These are phyloP conservation scores for Oreochromis tanganicae DNA, from an alignment of 2,113 vertebrate genomes.

Conservation along the genomic window DNA sequence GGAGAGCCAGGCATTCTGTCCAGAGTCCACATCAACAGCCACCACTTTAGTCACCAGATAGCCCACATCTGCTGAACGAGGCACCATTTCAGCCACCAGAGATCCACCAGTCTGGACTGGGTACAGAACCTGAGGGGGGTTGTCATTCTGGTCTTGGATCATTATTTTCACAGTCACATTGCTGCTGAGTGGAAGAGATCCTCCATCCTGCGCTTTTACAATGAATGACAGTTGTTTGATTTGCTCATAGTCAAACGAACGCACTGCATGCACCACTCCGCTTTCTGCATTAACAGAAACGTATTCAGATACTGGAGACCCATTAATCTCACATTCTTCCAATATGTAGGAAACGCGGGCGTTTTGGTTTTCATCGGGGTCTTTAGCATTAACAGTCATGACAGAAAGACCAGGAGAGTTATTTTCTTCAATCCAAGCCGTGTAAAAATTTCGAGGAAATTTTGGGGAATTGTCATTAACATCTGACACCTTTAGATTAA, in stretches of 20 bases:
- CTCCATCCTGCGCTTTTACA: slow-evolving; percentile 34
- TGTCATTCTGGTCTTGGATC: rapidly evolving
- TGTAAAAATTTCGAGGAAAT: slow-evolving; percentile 22
- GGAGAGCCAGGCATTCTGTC: background rate
- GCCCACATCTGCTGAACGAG: background rate
- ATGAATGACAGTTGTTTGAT: slow-evolving; percentile 6
- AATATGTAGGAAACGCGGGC: slow-evolving; percentile 41
- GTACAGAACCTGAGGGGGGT: background rate
- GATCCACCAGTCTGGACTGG: background rate
- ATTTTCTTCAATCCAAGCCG: slow-evolving; percentile 26
- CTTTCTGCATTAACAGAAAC: slow-evolving; percentile 38
- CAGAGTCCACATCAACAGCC: background rate
- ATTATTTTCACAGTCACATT: background rate
- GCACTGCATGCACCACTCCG: slow-evolving; percentile 1
- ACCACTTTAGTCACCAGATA: background rate
- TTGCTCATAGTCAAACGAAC: slow-evolving; percentile 51
- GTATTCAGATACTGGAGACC: slow-evolving; percentile 14
- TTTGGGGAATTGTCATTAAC: slow-evolving; percentile 64
- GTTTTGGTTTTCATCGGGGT: slow-evolving; percentile 37
- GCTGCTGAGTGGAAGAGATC: slow-evolving; percentile 45
- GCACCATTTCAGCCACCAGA: background rate
- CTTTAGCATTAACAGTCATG: slow-evolving; percentile 8
- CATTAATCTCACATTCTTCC: background rate
- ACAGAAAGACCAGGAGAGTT: slow-evolving; percentile 31
- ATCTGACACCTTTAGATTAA: slow-evolving; percentile 53